A percentile compares a stretch with the other conserved stretches of the same genome.
phyloP scores from a whole-genome alignment of 2,113 vertebrate species.

The Rutilus rutilus region DNA sequence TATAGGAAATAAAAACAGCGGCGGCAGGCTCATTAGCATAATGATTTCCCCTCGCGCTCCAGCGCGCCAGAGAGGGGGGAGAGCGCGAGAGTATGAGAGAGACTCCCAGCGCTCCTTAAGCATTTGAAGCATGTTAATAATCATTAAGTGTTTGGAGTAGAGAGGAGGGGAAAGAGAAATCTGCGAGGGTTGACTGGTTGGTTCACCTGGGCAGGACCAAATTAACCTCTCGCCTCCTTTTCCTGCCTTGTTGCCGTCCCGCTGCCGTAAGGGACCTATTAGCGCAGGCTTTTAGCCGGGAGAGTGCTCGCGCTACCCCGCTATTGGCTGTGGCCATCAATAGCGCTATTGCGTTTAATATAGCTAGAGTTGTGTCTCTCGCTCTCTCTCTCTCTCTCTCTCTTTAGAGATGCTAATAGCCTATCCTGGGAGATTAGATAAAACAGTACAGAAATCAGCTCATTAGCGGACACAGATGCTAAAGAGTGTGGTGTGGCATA shows the following conservation, averaged over 20 bases:
- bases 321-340: constrained; percentile 59
- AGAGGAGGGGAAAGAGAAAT: constrained; percentile 74
- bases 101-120: constrained; percentile 84
- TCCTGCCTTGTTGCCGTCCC: constrained; percentile 53
- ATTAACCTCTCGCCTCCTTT: constrained; percentile 78
- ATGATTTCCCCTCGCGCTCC: constrained; percentile 66
- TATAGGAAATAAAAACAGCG: constrained; percentile 79
- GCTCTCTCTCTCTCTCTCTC: constrained; percentile 35
- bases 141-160: constrained; percentile 84
- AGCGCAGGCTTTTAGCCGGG: constrained; percentile 61
- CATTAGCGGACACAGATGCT: constrained; percentile 62
- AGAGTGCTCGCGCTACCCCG: constrained; percentile 46
- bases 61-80: constrained; percentile 73
- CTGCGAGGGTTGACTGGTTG: constrained; percentile 56
- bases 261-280: constrained; percentile 67
- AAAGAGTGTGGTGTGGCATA: constrained; percentile 57
- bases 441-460: constrained; percentile 60
- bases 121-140: constrained; percentile 87
- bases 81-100: constrained; percentile 72
- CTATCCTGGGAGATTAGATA: constrained; percentile 64
- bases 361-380: constrained; percentile 12
- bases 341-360: constrained; percentile 47
- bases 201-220: constrained; percentile 88
- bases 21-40: constrained; percentile 67
- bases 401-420: constrained; percentile 61